Conservation (phyloP, 2,113 vertebrate genomes). For the Pygoscelis antarcticus region DNA sequence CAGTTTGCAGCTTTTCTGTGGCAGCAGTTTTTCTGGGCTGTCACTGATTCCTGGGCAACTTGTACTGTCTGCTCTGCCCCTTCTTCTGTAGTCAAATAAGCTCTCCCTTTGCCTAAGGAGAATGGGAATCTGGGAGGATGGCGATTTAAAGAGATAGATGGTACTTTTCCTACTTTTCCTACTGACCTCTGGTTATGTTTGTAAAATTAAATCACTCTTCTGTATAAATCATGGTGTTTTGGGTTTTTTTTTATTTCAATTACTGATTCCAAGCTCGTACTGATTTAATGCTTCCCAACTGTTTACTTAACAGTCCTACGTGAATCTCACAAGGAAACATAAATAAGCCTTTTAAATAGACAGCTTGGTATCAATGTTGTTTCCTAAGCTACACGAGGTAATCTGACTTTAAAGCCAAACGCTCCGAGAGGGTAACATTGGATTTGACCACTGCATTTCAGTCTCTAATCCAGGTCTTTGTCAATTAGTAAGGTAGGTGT, state of each 20-base stretch:
- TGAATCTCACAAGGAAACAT: background rate
- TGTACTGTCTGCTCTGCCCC: background rate
- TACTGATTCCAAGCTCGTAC: background rate
- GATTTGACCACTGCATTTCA: background rate
- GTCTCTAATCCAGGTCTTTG: background rate
- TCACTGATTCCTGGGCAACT: background rate
- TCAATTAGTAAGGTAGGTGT: background rate
- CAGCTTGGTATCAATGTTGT: background rate
- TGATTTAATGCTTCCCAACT: background rate
- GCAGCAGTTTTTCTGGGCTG: background rate
- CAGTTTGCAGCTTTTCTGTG: background rate
- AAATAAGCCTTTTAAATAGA: background rate
- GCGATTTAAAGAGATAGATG: background rate
- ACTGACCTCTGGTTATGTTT: background rate
- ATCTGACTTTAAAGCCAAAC: background rate
- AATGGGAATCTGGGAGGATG: background rate
- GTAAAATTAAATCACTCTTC: background rate
- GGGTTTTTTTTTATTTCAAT: background rate
- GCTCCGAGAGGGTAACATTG: background rate
- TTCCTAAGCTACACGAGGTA: background rate
- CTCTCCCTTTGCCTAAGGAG: background rate
- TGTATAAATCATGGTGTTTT: background rate
- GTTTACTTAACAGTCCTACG: background rate
- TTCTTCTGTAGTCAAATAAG: background rate
- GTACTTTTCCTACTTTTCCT: background rate